Conservation (phyloP, 2,797 vertebrate genomes). For the Carduelis carduelis region DNA sequence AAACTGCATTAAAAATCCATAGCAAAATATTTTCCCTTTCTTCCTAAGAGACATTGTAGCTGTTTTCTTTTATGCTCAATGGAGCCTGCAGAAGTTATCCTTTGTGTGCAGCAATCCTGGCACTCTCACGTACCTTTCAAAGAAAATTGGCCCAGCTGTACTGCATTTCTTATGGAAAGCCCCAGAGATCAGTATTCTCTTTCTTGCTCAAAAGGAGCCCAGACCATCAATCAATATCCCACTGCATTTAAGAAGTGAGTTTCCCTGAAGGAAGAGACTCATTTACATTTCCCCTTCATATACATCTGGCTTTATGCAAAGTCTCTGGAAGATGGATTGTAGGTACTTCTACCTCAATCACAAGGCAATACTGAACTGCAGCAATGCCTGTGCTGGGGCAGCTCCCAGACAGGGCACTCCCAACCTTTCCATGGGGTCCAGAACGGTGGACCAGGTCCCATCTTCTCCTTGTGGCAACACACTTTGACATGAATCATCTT, state of each 20-base stretch:
- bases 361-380: background rate
- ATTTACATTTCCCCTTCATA: background rate
- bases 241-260: background rate
- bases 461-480: background rate
- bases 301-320: background rate
- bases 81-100: background rate
- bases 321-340: background rate
- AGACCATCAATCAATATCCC: background rate
- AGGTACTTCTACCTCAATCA: background rate
- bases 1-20: slow-evolving; percentile 41
- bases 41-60: background rate
- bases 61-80: background rate
- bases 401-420: background rate
- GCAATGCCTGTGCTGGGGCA: fast-evolving
- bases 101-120: background rate
- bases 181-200: background rate
- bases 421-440: background rate
- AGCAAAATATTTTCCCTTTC: slow-evolving; percentile 45
- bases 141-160: background rate
- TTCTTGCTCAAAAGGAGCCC: background rate
- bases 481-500: background rate
- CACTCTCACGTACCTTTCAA: background rate
- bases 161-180: background rate
- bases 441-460: background rate
- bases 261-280: background rate